A percentile compares a stretch with the other conserved stretches of the same genome.
phyloP scores from a whole-genome alignment of 1,140 invertebrate genomes.

The Tribolium madens region DNA sequence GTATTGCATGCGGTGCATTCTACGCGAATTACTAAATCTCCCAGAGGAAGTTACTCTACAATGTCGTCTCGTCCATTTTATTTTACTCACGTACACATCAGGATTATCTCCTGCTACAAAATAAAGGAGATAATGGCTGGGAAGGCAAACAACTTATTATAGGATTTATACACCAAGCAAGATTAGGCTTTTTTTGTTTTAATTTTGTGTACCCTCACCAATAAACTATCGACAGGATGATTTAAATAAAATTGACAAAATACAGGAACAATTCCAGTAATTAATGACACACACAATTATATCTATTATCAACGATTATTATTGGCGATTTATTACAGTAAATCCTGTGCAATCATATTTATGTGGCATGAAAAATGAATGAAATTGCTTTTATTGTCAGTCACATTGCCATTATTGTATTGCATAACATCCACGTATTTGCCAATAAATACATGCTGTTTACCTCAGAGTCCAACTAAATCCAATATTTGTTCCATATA shows the following conservation, averaged over 20 bases:
- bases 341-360: not conserved
- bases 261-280: not conserved
- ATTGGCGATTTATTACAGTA: not conserved
- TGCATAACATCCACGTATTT: not conserved
- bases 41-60: constrained; percentile 14
- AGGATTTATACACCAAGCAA: constrained; percentile 22
- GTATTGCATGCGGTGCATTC: constrained; percentile 27
- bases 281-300: not conserved
- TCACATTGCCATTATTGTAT: not conserved
- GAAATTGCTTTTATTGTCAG: not conserved
- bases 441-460: not conserved
- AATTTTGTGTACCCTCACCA: not conserved
- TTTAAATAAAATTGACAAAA: not conserved
- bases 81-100: constrained; percentile 32
- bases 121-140: constrained; percentile 19
- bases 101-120: constrained; percentile 23
- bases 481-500: not conserved
- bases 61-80: constrained; percentile 8
- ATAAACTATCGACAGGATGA: not conserved
- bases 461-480: not conserved
- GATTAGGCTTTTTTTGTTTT: not conserved
- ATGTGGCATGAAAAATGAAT: not conserved
- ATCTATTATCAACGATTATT: no score
- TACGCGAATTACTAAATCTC: constrained; percentile 26
- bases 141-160: constrained; percentile 35